Conservation (phyloP, 2,797 vertebrate genomes). For the Carapus acus region DNA sequence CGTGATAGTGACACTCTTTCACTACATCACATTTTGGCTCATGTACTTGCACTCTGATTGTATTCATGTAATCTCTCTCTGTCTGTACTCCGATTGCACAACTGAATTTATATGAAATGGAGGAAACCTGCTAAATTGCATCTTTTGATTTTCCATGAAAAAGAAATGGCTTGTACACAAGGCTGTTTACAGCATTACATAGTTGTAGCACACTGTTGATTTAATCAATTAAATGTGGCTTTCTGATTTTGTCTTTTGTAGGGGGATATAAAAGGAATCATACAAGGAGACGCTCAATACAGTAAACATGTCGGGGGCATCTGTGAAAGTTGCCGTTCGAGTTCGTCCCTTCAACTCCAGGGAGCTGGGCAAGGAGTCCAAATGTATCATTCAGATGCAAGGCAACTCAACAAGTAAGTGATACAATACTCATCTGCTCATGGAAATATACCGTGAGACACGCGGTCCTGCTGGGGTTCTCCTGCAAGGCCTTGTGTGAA, state of each 20-base stretch:
- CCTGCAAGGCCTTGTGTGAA: conserved; percentile 28
- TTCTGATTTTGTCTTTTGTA: conserved; percentile 19
- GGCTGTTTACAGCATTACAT: too few species aligned
- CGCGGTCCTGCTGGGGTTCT: conserved; percentile 34
- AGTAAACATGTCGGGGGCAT: conserved; percentile 94
- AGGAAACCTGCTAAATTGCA: too few species aligned
- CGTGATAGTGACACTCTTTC: too few species aligned
- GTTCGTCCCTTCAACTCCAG: conserved; percentile 96
- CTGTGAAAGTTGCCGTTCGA: conserved; percentile 96
- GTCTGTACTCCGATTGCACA: too few species aligned
- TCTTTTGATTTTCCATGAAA: too few species aligned
- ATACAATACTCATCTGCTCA: conserved; percentile 11
- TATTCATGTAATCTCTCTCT: too few species aligned
- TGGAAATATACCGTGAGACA: conserved; percentile 25
- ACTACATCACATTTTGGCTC: too few species aligned
- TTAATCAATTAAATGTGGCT: too few species aligned
- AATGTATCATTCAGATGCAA: conserved; percentile 99
- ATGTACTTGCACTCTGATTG: too few species aligned
- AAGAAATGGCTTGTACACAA: too few species aligned
- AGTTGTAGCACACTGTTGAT: too few species aligned
- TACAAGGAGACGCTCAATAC: conserved; percentile 33
- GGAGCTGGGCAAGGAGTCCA: conserved; percentile 92
- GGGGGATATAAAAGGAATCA: conserved; percentile 52
- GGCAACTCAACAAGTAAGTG: conserved; percentile 98
- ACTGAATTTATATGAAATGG: too few species aligned